Conservation (phyloP, 1,140 invertebrate genomes). For the Hestina assimilis region DNA sequence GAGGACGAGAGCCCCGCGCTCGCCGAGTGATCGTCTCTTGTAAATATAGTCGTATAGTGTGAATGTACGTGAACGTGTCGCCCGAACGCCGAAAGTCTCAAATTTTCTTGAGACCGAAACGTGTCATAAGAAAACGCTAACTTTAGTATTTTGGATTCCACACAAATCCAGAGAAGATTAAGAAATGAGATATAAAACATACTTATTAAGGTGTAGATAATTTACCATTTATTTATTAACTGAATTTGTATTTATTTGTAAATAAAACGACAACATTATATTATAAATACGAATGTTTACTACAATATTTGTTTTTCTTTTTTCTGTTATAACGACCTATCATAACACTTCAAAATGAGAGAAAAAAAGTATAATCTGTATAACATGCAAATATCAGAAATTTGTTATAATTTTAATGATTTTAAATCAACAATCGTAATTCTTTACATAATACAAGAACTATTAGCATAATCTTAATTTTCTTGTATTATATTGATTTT, state of each 20-base stretch:
- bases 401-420: too few species aligned
- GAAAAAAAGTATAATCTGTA: too few species aligned
- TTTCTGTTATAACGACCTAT: constrained; percentile 3
- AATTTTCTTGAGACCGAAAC: constrained; percentile 77
- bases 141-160: constrained; percentile 77
- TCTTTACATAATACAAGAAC: too few species aligned
- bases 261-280: constrained; percentile 78
- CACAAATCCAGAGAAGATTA: constrained; percentile 74
- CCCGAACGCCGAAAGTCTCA: constrained; percentile 76
- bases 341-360: neutral
- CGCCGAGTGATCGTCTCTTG: constrained; percentile 69
- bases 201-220: constrained; percentile 79
- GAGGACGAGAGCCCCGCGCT: constrained; percentile 59
- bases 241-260: constrained; percentile 79
- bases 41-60: constrained; percentile 62
- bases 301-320: constrained; percentile 70
- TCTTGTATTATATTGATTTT: neutral
- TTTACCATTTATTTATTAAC: constrained; percentile 79
- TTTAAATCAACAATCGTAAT: too few species aligned
- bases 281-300: constrained; percentile 79
- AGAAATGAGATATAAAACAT: constrained; percentile 78
- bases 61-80: constrained; percentile 77
- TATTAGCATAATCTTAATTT: too few species aligned
- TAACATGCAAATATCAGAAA: too few species aligned
- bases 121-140: constrained; percentile 77